Conservation (phyloP, 2,113 vertebrate genomes). For the Prunella himalayana region DNA sequence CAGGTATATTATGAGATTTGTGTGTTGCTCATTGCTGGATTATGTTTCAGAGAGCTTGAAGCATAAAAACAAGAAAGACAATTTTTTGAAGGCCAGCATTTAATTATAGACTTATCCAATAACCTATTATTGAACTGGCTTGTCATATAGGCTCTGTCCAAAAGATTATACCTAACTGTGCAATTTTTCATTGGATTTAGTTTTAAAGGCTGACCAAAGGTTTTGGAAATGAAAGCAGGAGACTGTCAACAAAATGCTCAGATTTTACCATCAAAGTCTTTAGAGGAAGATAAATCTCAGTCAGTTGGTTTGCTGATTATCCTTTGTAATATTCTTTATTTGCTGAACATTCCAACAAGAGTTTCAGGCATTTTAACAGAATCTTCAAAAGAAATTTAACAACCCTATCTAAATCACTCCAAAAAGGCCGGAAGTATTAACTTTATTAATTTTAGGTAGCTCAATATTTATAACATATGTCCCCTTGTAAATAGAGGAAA, state of each 20-base stretch:
- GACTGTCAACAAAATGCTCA: neutral
- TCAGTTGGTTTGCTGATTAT: neutral
- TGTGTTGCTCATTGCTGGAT: neutral
- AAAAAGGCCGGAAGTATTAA: neutral
- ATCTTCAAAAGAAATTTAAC: neutral
- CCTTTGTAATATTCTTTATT: neutral
- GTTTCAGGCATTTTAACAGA: neutral
- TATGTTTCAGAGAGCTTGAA: constrained; percentile 30
- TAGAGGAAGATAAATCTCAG: neutral
- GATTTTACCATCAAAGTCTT: neutral
- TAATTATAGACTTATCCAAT: constrained; percentile 42
- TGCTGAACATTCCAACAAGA: neutral
- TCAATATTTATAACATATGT: neutral
- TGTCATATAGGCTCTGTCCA: neutral
- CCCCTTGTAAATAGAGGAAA: neutral
- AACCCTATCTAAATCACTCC: neutral
- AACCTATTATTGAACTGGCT: constrained; percentile 19
- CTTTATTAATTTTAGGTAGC: neutral
- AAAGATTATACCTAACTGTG: constrained; percentile 10
- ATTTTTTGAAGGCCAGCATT: neutral
- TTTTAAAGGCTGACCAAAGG: neutral
- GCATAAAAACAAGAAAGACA: constrained; percentile 18
- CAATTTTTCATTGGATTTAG: constrained; percentile 27
- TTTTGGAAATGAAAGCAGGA: neutral
- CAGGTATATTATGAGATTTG: constrained; percentile 9